Conservation (phyloP, 2,888 invertebrate species). For the Drosophila mayaguana region DNA sequence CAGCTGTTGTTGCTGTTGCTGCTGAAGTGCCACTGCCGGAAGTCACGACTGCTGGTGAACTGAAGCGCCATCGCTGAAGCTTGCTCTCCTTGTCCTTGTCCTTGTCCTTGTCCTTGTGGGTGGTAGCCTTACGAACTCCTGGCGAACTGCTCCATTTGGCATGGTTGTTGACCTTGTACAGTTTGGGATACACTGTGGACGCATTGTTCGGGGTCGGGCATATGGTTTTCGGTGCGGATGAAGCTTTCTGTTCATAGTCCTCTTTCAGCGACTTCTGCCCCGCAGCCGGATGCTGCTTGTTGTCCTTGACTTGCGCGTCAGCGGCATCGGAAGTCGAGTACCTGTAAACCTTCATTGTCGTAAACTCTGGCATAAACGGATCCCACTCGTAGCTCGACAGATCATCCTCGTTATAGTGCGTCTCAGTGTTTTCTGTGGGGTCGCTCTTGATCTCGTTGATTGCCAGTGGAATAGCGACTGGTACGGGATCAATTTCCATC, state of each 20-base stretch:
- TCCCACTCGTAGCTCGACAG: slow-evolving; percentile 25
- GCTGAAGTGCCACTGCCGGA: neutral
- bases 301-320: slow-evolving; percentile 15
- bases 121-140: neutral
- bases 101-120: slow-evolving; percentile 24
- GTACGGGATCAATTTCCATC: neutral
- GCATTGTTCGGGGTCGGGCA: slow-evolving; percentile 13
- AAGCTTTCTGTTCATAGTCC: slow-evolving; percentile 4
- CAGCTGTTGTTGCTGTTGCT: neutral
- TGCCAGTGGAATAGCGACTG: neutral
- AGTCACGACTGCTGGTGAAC: neutral
- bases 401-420: slow-evolving; percentile 10
- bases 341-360: slow-evolving; percentile 21
- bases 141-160: slow-evolving; percentile 20
- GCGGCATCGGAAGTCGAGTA: slow-evolving; percentile 13
- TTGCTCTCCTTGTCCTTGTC: slow-evolving; percentile 31
- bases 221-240: slow-evolving; percentile 24
- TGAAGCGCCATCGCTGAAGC: slow-evolving; percentile 15
- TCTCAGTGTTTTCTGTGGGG: neutral
- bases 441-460: neutral
- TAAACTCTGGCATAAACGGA: slow-evolving; percentile 7
- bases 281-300: neutral
- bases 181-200: slow-evolving; percentile 31
- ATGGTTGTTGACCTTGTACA: slow-evolving; percentile 36
- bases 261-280: neutral